Percentiles rank a stretch among this genome's conserved stretches.
These are phyloP conservation scores for Malurus melanocephalus DNA, from an alignment of 2,113 vertebrate genomes.

Conservation along the genomic window DNA sequence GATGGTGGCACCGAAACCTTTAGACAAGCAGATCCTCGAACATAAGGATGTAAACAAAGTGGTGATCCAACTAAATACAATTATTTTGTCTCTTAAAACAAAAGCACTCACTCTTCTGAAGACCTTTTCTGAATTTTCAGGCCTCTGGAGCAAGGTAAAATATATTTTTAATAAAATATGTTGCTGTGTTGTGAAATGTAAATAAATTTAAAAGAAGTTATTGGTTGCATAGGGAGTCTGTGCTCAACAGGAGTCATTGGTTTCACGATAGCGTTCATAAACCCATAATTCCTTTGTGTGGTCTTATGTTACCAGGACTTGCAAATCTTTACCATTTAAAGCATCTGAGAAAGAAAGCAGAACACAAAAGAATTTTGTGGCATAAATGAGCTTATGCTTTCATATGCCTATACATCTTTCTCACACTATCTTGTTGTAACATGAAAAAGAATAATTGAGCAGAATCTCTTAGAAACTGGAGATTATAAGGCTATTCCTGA, in stretches of 20 bases:
- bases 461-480: neutral
- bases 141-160: conserved; percentile 80
- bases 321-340: neutral
- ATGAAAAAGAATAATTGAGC: neutral
- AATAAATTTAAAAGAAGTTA: neutral
- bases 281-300: neutral
- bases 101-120: conserved; percentile 65
- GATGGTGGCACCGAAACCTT: conserved; percentile 62
- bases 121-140: conserved; percentile 73
- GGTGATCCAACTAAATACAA: conserved; percentile 72
- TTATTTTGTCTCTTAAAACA: conserved; percentile 72
- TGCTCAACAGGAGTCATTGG: neutral
- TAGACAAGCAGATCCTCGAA: conserved; percentile 77
- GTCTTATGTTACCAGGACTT: neutral
- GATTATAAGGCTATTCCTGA: neutral
- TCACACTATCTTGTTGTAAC: neutral
- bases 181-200: neutral
- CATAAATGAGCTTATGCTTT: neutral
- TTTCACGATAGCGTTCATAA: neutral
- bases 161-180: neutral
- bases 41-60: conserved; percentile 82
- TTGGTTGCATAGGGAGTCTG: neutral
- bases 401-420: neutral
- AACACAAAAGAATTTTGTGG: neutral
- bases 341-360: neutral